phyloP scores from a whole-genome alignment of 2,113 vertebrate species.

The Stigmatopora argus region DNA sequence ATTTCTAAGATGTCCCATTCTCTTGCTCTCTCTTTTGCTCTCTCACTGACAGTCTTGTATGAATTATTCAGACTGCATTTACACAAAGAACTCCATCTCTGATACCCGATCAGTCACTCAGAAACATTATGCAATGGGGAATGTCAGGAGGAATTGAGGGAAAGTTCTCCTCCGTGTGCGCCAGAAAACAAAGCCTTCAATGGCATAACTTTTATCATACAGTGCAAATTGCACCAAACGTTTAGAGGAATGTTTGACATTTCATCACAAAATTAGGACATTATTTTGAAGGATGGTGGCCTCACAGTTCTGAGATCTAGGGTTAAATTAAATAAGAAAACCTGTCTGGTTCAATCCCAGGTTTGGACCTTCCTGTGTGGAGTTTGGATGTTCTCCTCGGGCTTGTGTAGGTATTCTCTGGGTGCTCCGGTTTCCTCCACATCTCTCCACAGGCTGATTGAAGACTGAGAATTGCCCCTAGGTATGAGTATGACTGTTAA shows the following conservation, averaged over 20 bases:
- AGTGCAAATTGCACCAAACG: too few relatives aligned
- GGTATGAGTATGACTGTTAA: too few relatives aligned
- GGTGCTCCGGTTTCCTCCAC: too few relatives aligned
- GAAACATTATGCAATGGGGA: constrained; percentile 70
- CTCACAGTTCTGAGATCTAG: too few relatives aligned
- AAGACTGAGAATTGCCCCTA: too few relatives aligned
- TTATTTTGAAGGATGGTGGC: too few relatives aligned
- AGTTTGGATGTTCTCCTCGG: too few relatives aligned
- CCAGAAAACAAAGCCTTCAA: constrained; percentile 34
- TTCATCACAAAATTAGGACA: not conserved
- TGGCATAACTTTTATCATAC: not conserved
- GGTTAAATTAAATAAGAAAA: too few relatives aligned
- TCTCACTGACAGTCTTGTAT: constrained; percentile 65
- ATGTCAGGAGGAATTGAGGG: constrained; percentile 11
- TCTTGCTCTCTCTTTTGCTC: constrained; percentile 35
- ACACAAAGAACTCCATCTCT: constrained; percentile 73
- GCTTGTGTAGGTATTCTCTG: too few relatives aligned
- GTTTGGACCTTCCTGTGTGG: too few relatives aligned
- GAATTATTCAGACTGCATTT: constrained; percentile 77
- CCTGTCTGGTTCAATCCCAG: too few relatives aligned
- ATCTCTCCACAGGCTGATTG: too few relatives aligned
- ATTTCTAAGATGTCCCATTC: constrained; percentile 70
- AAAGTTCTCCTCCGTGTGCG: constrained; percentile 27
- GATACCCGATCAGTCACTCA: constrained; percentile 73
- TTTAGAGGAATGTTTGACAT: not conserved